Evolutionary conservation across 2,797 vertebrate genomes (phyloP).

Genomic region (Arrhamphus sclerolepis): DNA sequence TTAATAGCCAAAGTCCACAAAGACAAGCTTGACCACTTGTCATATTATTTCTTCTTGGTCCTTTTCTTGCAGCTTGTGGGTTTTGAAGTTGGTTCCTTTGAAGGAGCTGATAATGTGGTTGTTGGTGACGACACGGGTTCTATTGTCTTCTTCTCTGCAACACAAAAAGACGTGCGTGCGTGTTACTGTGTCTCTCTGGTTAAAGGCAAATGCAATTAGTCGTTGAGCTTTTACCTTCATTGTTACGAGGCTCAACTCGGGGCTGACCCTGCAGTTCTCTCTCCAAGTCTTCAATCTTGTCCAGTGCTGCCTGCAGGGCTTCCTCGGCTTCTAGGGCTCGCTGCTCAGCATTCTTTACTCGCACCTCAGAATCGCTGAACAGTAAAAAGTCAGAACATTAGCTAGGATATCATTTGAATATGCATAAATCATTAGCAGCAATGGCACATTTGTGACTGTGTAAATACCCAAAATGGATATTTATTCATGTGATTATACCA

Average conservation of each 20-base stretch:
- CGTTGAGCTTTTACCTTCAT: constrained; percentile 21
- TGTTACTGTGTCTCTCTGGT: neutral
- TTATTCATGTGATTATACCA: neutral
- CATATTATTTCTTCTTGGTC: constrained; percentile 65
- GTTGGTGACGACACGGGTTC: neutral
- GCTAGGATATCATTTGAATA: too few species aligned
- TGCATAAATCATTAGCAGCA: too few species aligned
- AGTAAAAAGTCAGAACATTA: constrained; percentile 14
- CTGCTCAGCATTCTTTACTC: constrained; percentile 78
- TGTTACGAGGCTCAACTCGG: constrained; percentile 37
- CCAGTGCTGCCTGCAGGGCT: constrained; percentile 80
- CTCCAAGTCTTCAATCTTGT: constrained; percentile 84
- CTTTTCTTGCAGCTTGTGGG: constrained; percentile 58
- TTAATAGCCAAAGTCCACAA: too few species aligned
- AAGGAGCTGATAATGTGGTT: constrained; percentile 7
- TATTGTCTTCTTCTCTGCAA: constrained; percentile 55
- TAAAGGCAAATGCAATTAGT: neutral
- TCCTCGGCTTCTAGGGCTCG: constrained; percentile 82
- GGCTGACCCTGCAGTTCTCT: constrained; percentile 57
- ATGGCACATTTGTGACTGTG: too few species aligned
- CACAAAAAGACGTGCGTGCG: constrained; percentile 3
- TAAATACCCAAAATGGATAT: too few species aligned
- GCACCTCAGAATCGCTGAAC: constrained; percentile 80
- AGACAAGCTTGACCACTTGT: too few species aligned
- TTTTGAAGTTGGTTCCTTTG: constrained; percentile 40